Conservation (phyloP, 2,113 vertebrate species). For the Macquaria ambigua region DNA sequence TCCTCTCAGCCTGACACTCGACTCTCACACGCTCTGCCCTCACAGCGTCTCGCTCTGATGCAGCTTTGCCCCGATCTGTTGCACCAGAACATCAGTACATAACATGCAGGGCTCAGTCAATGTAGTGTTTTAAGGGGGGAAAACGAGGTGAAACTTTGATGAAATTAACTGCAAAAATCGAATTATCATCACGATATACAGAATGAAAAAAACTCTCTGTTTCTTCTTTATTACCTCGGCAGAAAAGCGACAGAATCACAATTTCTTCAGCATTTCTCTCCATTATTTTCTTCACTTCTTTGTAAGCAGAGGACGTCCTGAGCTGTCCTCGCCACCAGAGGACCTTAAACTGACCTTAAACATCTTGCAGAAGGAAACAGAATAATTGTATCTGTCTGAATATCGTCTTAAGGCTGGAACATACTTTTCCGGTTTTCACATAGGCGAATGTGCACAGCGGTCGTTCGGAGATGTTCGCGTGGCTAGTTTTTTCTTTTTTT, state of each 20-base stretch:
- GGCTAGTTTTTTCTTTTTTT: neutral
- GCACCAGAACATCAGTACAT: neutral
- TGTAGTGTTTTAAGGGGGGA: neutral
- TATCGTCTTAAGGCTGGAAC: neutral
- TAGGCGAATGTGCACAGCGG: neutral
- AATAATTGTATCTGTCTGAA: too few species aligned
- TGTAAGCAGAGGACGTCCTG: neutral
- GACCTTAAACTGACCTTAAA: too few species aligned
- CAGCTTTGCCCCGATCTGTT: slow-evolving; percentile 8
- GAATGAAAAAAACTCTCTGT: too few species aligned
- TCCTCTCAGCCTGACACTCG: neutral
- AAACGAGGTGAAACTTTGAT: neutral
- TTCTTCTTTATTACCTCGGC: neutral
- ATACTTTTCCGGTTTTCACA: neutral
- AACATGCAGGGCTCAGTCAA: neutral
- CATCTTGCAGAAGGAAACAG: neutral
- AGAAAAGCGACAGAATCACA: neutral
- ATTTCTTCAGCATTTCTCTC: neutral
- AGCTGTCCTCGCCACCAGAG: too few species aligned
- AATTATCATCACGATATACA: neutral
- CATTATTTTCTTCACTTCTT: too few species aligned
- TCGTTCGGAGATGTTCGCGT: neutral
- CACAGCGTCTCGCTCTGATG: neutral
- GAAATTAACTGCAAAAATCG: neutral
- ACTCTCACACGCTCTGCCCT: slow-evolving; percentile 9